Percentiles rank a stretch among this genome's conserved stretches.
These are phyloP conservation scores for Macquaria australasica DNA, from an alignment of 2,113 vertebrate genomes.

Conservation along the genomic window DNA sequence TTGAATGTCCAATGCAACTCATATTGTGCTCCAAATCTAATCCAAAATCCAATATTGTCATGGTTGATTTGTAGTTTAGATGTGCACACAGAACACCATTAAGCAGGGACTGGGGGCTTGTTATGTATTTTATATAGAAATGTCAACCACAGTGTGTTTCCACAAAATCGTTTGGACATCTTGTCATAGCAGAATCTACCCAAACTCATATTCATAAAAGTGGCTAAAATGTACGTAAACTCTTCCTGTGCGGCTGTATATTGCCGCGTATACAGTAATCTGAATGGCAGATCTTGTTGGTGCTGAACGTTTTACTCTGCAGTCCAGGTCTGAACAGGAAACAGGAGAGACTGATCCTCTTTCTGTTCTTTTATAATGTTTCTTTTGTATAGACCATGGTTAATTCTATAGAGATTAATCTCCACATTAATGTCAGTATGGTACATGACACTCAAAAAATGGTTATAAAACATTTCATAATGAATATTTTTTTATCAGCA, in stretches of 20 bases:
- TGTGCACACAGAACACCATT: background rate
- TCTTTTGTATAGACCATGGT: background rate
- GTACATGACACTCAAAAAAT: too few species aligned
- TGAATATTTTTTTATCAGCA: background rate
- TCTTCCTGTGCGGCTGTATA: background rate
- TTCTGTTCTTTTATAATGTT: background rate
- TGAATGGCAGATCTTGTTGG: background rate
- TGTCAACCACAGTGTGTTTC: background rate
- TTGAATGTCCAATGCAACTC: too few species aligned
- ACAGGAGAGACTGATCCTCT: background rate
- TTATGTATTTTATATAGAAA: background rate
- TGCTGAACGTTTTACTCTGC: background rate
- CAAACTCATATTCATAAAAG: background rate
- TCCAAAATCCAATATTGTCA: background rate
- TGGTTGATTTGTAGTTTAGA: background rate
- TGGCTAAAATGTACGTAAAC: background rate
- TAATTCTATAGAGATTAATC: background rate
- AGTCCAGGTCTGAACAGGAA: background rate
- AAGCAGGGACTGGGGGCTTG: background rate
- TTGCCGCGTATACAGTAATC: background rate
- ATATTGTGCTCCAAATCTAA: background rate
- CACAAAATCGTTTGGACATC: background rate
- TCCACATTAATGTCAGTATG: background rate
- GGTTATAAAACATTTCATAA: background rate
- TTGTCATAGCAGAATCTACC: background rate